These are phyloP conservation scores for Danio jaintianensis DNA, from an alignment of 2,797 vertebrate genomes.

Conservation along the genomic window DNA sequence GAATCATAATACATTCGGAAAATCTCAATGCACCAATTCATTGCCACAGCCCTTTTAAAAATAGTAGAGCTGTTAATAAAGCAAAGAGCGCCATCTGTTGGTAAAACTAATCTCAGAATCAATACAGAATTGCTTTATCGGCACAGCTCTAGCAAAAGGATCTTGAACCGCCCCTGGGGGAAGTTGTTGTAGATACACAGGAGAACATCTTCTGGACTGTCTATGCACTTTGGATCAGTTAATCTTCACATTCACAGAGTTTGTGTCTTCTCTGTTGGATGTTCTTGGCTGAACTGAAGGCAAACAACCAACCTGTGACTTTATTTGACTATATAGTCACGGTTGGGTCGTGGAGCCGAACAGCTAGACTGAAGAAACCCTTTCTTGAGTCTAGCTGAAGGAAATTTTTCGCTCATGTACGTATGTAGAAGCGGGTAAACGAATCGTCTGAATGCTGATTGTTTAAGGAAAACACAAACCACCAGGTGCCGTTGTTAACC, in stretches of 20 bases:
- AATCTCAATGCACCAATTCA: no score
- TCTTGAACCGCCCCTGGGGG: neutral
- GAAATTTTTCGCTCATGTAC: neutral
- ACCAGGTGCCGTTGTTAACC: constrained; percentile 67
- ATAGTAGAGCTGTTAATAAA: no score
- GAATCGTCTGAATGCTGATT: constrained; percentile 42
- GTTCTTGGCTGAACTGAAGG: neutral
- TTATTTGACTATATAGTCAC: neutral
- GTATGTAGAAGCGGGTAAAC: neutral
- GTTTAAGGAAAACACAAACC: constrained; percentile 51
- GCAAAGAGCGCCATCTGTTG: no score
- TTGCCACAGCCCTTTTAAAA: no score
- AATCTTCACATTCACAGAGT: neutral
- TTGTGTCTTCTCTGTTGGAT: constrained; percentile 11
- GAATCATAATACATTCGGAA: no score
- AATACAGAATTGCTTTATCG: no score
- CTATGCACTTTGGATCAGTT: constrained; percentile 28
- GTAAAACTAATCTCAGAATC: no score
- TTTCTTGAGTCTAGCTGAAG: constrained; percentile 31
- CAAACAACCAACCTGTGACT: neutral
- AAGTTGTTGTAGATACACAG: neutral
- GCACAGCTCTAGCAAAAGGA: no score
- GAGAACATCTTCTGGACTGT: constrained; percentile 3
- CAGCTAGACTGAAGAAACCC: constrained; percentile 30
- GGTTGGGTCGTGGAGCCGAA: neutral